phyloP scores from a whole-genome alignment of 2,113 vertebrate species.

The Hylia prasina region DNA sequence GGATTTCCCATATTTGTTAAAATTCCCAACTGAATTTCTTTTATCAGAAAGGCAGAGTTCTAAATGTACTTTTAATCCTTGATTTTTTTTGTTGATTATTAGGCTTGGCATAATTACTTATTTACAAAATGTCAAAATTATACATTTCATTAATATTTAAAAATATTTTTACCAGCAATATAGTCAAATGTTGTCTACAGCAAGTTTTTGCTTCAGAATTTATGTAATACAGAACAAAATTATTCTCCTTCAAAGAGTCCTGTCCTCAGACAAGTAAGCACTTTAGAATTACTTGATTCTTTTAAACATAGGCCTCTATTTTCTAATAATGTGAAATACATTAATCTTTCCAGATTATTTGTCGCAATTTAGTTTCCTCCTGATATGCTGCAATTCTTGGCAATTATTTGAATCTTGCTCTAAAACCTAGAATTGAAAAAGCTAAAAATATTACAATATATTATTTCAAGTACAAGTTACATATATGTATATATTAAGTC shows the following conservation, averaged over 20 bases:
- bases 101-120: not conserved
- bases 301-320: not conserved
- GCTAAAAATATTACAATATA: not conserved
- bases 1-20: not conserved
- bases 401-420: not conserved
- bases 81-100: not conserved
- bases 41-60: not conserved
- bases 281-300: not conserved
- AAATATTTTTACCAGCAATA: not conserved
- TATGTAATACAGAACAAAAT: not conserved
- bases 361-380: not conserved
- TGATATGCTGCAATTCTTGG: not conserved
- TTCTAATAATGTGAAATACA: not conserved
- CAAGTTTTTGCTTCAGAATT: not conserved
- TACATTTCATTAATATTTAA: not conserved
- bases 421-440: not conserved
- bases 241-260: not conserved
- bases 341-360: not conserved
- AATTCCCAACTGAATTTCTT: not conserved
- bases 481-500: not conserved
- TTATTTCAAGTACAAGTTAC: not conserved
- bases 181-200: not conserved
- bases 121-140: not conserved
- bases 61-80: not conserved
- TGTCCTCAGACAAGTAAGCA: not conserved